Conservation (phyloP, 2,797 vertebrate genomes). For the Typhlichthys eigenmanni region DNA sequence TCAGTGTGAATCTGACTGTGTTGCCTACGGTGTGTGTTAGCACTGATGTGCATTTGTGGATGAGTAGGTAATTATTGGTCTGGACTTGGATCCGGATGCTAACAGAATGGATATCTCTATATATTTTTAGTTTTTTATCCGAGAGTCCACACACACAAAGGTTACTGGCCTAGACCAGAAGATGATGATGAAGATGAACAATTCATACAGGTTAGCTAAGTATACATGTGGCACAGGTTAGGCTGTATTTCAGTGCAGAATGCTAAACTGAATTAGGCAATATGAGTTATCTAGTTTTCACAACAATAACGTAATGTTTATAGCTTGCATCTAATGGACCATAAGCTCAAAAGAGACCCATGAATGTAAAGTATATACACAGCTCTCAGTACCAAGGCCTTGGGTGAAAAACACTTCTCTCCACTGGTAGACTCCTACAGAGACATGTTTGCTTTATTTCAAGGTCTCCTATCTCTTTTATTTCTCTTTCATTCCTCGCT, state of each 20-base stretch:
- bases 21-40: conserved; percentile 28
- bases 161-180: conserved; percentile 1
- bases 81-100: conserved; percentile 27
- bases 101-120: conserved; percentile 20
- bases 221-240: no score
- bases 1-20: conserved; percentile 16
- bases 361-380: conserved; percentile 18
- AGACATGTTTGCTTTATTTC: conserved; percentile 8
- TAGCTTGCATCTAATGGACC: conserved; percentile 7
- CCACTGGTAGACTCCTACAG: conserved; percentile 33
- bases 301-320: background rate
- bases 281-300: no score
- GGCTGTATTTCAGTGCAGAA: no score
- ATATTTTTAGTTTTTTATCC: conserved; percentile 15
- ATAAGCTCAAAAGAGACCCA: conserved; percentile 15
- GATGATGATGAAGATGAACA: no score
- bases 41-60: conserved; percentile 9
- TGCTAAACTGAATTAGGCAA: no score
- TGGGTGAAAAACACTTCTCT: conserved; percentile 46
- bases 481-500: conserved; percentile 25
- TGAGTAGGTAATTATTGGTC: conserved; percentile 12
- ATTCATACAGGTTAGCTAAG: conserved; percentile 25
- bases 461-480: conserved; percentile 28
- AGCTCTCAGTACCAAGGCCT: conserved; percentile 32
- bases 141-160: conserved; percentile 9